Base-by-base conservation (phyloP, 1,140 invertebrate genomes). In the Bombus pyrosoma region DNA sequence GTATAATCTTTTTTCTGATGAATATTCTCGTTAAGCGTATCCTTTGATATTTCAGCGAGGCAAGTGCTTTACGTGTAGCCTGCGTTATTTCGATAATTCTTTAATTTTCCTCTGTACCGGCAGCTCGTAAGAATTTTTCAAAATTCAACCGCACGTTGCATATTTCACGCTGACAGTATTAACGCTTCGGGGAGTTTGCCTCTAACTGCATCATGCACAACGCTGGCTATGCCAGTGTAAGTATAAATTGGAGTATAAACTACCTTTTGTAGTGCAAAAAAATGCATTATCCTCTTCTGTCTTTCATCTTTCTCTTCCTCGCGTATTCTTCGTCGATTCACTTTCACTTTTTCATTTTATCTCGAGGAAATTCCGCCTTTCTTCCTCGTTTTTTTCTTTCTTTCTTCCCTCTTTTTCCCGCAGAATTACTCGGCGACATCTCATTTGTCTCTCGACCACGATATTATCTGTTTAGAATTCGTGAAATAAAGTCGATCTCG, bases 281-380 rank as follows among this genome's bases (percentile, higher is more conserved):
- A 86, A 86, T 83, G 74, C 85, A 87, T 88, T 86, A 86, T 80
- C 64, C 41, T 57, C 62, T 5, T 43, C 13, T 80, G 28, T 66
- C 66, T 37, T 34, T 37, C 13, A 53, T 64, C 1, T 28, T 37
- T 41, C 2, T 12, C 8, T 39, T 13, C 32, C 37, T 8, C 18
- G 2, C 8, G 12, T 12, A 66, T 32, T 8, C 13, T 18, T 41
- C 53, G 22, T 28, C 39, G 25, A 59, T 28, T 28, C 4, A 59
- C 25, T 28, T 57, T 12, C 12, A 9, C 18, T 25, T 25, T n/a
- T 43, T 47, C 59, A 32, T 53, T 37, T 75, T 75, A 34, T 34
- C 41, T 25, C 13, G 25, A 6, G 4, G 53, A 28, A 9, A n/a
- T 28, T n/a, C n/a, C 28, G 43, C 41, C 79, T 66, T 68, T 68